Evolutionary conservation across 2,888 invertebrate genomes (phyloP).

Genomic region (Hirtodrosophila confusa): DNA sequence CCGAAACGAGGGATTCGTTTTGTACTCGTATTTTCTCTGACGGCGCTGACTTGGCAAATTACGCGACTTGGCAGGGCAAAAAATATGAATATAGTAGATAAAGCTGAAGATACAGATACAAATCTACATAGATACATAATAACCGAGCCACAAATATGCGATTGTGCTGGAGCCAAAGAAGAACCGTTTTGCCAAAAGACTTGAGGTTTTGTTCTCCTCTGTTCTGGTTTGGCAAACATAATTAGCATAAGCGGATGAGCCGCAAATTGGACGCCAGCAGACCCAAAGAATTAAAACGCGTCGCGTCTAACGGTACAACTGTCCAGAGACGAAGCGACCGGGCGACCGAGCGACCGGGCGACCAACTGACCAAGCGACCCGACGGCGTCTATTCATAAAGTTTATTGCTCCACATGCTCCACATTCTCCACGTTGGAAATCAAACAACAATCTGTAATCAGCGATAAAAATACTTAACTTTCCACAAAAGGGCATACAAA

Average conservation of each 20-base stretch:
- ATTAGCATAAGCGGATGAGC: conserved; percentile 67
- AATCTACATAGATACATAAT: not conserved
- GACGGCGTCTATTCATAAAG: conserved; percentile 44
- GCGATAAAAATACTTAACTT: conserved; percentile 41
- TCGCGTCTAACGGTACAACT: conserved; percentile 24
- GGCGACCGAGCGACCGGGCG: conserved; percentile 13
- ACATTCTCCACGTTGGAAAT: conserved; percentile 18
- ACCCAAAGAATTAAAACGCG: not conserved
- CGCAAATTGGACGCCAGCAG: conserved; percentile 44
- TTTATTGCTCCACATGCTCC: conserved; percentile 53
- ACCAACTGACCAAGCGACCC: conserved; percentile 26
- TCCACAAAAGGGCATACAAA: conserved; percentile 13
- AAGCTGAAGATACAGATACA: conserved; percentile 4
- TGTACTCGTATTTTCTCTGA: conserved; percentile 18
- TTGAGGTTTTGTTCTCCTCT: conserved; percentile 3
- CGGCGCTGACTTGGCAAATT: conserved; percentile 50
- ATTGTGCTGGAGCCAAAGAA: not conserved
- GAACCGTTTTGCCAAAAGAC: conserved; percentile 23
- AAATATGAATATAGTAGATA: not conserved
- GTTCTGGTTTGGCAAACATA: conserved; percentile 59
- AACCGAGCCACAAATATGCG: not conserved
- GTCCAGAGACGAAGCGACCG: conserved; percentile 14
- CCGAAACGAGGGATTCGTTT: conserved; percentile 33
- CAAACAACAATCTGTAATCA: conserved; percentile 52
- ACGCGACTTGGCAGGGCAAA: conserved; percentile 3